These are phyloP conservation scores for Heterocephalus glaber DNA, from an alignment of 2,113 vertebrate genomes.

Conservation along the genomic window DNA sequence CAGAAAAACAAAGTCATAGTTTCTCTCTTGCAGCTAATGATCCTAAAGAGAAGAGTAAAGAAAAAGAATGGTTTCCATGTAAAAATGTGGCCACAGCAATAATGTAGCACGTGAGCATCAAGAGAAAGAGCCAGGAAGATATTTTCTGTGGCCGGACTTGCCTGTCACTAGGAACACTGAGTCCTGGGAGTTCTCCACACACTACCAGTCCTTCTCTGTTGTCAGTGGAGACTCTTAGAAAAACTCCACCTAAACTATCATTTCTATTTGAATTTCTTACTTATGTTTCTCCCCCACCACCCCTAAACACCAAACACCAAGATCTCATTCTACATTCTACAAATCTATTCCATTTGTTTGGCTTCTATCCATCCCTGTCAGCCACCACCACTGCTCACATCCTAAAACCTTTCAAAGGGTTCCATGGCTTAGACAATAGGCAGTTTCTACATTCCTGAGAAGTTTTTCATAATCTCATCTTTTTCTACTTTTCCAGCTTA, in stretches of 20 bases:
- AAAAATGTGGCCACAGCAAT: neutral
- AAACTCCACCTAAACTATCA: neutral
- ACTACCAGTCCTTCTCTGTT: neutral
- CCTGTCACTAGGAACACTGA: neutral
- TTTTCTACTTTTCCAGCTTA: neutral
- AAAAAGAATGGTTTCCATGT: neutral
- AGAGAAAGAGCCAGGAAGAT: neutral
- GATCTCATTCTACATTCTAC: neutral
- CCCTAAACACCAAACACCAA: neutral
- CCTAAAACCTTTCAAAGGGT: neutral
- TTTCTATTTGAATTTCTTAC: neutral
- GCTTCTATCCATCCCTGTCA: neutral
- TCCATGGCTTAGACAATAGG: neutral
- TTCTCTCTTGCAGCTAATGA: neutral
- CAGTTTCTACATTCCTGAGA: neutral
- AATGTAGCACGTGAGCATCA: neutral
- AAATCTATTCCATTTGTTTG: neutral
- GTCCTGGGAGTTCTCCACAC: neutral
- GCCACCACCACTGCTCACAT: neutral
- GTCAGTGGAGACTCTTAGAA: neutral
- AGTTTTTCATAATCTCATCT: neutral
- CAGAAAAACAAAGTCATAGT: neutral
- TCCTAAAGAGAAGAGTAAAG: neutral
- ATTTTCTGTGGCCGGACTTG: neutral
- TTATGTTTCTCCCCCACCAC: neutral